Percentiles rank a stretch among this genome's conserved stretches.
These are phyloP conservation scores for Beaufortia kweichowensis DNA, from an alignment of 2,113 vertebrate genomes.

Conservation along the genomic window DNA sequence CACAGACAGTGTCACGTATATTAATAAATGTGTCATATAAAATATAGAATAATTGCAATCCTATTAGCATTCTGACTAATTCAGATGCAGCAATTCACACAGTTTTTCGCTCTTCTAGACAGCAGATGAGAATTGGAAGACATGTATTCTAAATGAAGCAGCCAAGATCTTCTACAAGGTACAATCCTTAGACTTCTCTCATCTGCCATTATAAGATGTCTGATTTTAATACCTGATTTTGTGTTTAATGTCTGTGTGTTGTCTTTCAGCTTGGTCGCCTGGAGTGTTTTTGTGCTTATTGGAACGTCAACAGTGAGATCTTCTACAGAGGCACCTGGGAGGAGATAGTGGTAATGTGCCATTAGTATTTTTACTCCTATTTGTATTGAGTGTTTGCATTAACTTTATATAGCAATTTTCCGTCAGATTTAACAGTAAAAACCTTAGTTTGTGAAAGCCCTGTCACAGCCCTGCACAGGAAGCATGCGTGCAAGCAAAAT, in stretches of 20 bases:
- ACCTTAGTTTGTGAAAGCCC: too few species aligned
- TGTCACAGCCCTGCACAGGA: too few species aligned
- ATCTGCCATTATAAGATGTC: not conserved
- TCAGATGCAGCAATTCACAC: not conserved
- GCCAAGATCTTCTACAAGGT: slow-evolving; percentile 97
- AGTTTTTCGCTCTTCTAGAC: slow-evolving; percentile 74
- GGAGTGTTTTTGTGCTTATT: slow-evolving; percentile 89
- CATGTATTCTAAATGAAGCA: slow-evolving; percentile 89
- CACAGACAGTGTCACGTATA: too few species aligned
- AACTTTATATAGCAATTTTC: too few species aligned
- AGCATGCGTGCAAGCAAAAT: too few species aligned
- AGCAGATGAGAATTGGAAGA: slow-evolving; percentile 89
- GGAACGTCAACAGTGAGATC: slow-evolving; percentile 85
- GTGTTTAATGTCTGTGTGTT: slow-evolving; percentile 25
- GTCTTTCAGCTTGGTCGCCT: slow-evolving; percentile 83
- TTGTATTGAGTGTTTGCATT: too few species aligned
- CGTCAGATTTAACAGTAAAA: too few species aligned
- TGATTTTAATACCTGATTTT: not conserved
- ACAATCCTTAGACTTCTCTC: slow-evolving; percentile 31
- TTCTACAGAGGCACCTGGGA: slow-evolving; percentile 80
- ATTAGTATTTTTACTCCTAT: not conserved
- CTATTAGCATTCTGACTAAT: too few species aligned
- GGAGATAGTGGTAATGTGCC: slow-evolving; percentile 83
- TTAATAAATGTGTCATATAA: not conserved
- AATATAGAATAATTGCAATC: not conserved